These are phyloP conservation scores for Balaeniceps rex DNA, from an alignment of 2,113 vertebrate genomes.

Conservation along the genomic window DNA sequence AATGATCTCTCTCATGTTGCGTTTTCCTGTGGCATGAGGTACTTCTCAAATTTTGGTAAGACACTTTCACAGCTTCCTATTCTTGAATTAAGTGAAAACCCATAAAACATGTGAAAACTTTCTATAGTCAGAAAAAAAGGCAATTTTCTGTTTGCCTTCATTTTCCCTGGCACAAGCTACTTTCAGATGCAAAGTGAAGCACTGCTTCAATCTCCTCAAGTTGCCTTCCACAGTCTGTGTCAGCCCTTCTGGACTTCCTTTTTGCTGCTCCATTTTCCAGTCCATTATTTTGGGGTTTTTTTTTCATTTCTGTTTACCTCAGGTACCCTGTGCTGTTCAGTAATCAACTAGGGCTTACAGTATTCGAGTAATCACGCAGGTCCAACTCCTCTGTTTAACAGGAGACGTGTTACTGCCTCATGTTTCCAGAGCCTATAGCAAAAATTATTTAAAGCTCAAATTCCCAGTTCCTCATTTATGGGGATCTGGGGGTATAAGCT, in stretches of 20 bases:
- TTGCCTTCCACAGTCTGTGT: background rate
- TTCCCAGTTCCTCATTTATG: background rate
- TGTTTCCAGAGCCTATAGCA: background rate
- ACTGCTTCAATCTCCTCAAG: background rate
- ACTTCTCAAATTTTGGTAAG: background rate
- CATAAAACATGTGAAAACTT: background rate
- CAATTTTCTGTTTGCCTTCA: background rate
- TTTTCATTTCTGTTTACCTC: background rate
- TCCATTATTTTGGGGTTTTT: background rate
- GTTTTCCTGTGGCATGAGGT: background rate
- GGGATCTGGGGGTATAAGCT: background rate
- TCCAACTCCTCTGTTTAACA: background rate
- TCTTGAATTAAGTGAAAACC: background rate
- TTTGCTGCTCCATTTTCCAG: background rate
- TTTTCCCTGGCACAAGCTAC: background rate
- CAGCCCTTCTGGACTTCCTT: background rate
- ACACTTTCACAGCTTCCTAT: background rate
- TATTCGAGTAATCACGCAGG: background rate
- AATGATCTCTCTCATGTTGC: background rate
- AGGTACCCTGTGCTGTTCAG: background rate
- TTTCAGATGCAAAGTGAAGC: background rate
- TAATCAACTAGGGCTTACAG: fast-evolving
- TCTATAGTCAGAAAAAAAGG: background rate
- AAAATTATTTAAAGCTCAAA: background rate
- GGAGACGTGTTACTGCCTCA: background rate